These are phyloP conservation scores for Discoglossus pictus DNA, from an alignment of 2,797 vertebrate species.

Conservation along the genomic window DNA sequence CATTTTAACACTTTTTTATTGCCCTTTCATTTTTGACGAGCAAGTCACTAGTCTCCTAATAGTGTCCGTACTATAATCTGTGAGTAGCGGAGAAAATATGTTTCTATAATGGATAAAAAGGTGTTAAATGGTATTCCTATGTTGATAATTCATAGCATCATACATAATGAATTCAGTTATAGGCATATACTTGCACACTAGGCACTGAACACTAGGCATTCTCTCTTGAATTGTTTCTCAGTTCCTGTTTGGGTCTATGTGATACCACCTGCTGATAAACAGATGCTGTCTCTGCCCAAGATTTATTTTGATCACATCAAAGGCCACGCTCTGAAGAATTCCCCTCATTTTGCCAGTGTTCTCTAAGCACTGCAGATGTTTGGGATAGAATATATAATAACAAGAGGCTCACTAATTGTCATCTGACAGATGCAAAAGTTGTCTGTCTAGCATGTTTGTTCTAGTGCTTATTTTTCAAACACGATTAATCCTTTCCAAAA, in stretches of 20 bases:
- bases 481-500: background rate
- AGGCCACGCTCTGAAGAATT: constrained; percentile 17
- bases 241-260: constrained; percentile 5
- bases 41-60: too few relatives aligned
- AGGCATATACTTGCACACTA: too few relatives aligned
- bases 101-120: too few relatives aligned
- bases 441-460: constrained; percentile 45
- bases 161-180: too few relatives aligned
- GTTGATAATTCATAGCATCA: too few relatives aligned
- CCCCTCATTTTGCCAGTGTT: background rate
- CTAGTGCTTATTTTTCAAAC: background rate
- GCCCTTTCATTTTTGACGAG: too few relatives aligned
- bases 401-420: constrained; percentile 37
- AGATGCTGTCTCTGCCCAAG: constrained; percentile 29
- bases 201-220: too few relatives aligned
- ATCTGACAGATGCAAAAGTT: constrained; percentile 28
- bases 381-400: constrained; percentile 26
- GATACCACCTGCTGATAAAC: constrained; percentile 31
- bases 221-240: background rate
- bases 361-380: constrained; percentile 53
- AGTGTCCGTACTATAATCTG: too few relatives aligned
- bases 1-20: too few relatives aligned
- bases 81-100: too few relatives aligned
- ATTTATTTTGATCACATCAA: constrained; percentile 24
- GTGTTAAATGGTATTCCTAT: too few relatives aligned